Percentiles rank a stretch among this genome's conserved stretches.
Conservation (phyloP, 1,140 invertebrate species). For the Planococcus citri region DNA sequence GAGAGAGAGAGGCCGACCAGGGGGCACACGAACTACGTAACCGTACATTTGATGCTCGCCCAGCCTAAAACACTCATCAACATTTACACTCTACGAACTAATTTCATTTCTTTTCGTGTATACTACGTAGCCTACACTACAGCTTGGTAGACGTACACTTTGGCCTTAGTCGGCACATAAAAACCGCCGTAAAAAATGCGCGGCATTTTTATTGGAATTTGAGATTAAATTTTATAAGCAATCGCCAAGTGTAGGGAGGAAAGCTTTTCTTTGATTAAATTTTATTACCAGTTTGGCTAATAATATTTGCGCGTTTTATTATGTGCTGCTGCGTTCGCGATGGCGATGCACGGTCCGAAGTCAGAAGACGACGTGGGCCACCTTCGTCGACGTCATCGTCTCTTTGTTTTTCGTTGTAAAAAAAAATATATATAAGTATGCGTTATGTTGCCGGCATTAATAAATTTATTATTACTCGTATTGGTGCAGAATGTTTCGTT, state of each 20-base stretch:
- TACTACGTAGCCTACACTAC: too few species aligned
- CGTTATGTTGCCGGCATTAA: too few species aligned
- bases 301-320: constrained; percentile 1
- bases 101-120: not conserved
- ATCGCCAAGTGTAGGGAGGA: not conserved
- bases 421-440: too few species aligned
- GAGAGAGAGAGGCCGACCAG: not conserved
- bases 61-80: too few species aligned
- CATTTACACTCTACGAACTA: not conserved
- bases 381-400: too few species aligned
- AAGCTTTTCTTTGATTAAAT: not conserved
- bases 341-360: too few species aligned
- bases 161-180: not conserved
- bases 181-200: not conserved
- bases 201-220: constrained; percentile 7
- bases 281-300: not conserved
- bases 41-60: not conserved
- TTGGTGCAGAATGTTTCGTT: too few species aligned
- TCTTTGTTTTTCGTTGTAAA: too few species aligned
- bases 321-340: not conserved
- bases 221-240: constrained; percentile 8
- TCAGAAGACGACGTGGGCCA: too few species aligned
- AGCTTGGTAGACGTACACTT: too few species aligned
- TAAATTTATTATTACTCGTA: too few species aligned
- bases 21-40: too few species aligned